These are phyloP conservation scores for Pecten maximus DNA, from an alignment of 2,888 invertebrate genomes.

Conservation along the genomic window DNA sequence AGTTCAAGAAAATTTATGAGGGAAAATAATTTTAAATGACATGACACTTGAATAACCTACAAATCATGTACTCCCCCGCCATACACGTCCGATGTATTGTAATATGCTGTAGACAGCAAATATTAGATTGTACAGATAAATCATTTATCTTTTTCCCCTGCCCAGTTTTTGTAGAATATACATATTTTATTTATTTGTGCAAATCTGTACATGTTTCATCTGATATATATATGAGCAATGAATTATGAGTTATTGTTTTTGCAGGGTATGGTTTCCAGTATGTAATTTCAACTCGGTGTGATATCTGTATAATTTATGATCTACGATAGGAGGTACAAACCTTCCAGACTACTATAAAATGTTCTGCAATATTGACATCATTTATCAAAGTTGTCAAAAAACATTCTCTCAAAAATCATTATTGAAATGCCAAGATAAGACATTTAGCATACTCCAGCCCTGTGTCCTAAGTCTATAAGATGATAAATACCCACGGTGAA, in stretches of 20 bases:
- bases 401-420: constrained; percentile 20
- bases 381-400: constrained; percentile 19
- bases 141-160: background rate
- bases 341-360: constrained; percentile 9
- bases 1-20: background rate
- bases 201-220: too few species aligned
- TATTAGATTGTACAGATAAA: background rate
- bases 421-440: background rate
- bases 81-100: background rate
- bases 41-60: background rate
- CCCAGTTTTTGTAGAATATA: background rate
- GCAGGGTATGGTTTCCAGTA: background rate
- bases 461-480: background rate
- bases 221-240: background rate
- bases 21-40: background rate
- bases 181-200: background rate
- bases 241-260: background rate
- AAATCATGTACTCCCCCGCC: background rate
- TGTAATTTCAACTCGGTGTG: background rate
- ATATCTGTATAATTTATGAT: background rate
- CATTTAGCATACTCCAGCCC: constrained; percentile 1
- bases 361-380: background rate
- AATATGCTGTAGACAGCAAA: background rate
- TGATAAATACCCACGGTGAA: background rate
- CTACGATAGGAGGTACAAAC: background rate